Percentiles rank a stretch among this genome's conserved stretches.
Evolutionary conservation across 1,140 invertebrate genomes (phyloP).

Genomic region (Ostrea edulis): DNA sequence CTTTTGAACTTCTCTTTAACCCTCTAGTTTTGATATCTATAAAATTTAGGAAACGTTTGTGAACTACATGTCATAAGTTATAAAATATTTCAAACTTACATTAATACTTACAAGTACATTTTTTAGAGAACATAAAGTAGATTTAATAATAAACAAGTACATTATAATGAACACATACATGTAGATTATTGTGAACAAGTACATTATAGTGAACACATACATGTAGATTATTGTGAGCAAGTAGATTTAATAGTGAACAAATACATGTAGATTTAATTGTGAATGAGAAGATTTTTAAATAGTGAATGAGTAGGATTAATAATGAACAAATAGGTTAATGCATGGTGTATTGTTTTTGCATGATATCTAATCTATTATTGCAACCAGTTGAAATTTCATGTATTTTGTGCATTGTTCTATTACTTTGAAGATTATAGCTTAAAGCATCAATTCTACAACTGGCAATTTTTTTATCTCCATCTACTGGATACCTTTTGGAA

Average conservation of each 20-base stretch:
- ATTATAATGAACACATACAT: background rate
- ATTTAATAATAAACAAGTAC: background rate
- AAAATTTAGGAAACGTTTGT: background rate
- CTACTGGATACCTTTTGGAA: slow-evolving; percentile 66
- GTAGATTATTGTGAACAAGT: background rate
- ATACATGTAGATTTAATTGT: too few species aligned
- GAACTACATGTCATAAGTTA: background rate
- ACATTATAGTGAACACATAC: background rate
- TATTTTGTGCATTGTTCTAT: background rate
- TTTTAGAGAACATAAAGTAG: background rate
- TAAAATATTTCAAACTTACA: background rate
- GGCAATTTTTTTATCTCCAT: background rate
- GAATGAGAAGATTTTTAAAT: too few species aligned
- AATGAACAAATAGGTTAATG: too few species aligned
- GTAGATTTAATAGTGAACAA: background rate
- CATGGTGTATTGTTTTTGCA: background rate
- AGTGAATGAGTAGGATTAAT: too few species aligned
- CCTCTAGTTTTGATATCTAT: slow-evolving; percentile 6
- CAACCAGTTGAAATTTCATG: background rate
- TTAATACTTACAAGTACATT: background rate
- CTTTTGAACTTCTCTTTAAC: slow-evolving; percentile 15
- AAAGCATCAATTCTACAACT: background rate
- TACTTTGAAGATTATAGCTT: background rate
- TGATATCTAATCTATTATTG: background rate
- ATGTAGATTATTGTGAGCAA: background rate